phyloP scores from a whole-genome alignment of 2,888 invertebrate species.

The Julus scanicus region DNA sequence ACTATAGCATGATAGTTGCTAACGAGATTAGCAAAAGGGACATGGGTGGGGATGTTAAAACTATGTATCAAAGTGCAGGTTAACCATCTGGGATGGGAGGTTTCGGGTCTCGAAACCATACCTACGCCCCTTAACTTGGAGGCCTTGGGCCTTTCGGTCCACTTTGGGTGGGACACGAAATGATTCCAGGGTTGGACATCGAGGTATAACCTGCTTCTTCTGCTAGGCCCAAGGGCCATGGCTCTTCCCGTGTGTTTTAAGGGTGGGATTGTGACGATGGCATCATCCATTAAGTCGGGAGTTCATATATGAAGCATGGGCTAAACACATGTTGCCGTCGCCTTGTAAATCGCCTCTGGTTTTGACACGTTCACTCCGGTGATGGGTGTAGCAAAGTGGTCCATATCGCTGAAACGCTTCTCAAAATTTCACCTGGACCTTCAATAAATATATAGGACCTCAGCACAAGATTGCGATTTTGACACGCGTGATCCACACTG shows the following conservation, averaged over 20 bases:
- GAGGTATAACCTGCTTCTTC: neutral
- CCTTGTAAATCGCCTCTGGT: slow-evolving; percentile 21
- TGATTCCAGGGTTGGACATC: slow-evolving; percentile 8
- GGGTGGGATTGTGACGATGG: neutral
- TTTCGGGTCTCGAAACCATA: neutral
- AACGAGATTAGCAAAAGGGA: slow-evolving; percentile 38
- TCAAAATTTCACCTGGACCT: slow-evolving; percentile 31
- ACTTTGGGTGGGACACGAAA: slow-evolving; percentile 36
- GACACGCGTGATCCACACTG: neutral
- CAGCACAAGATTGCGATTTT: neutral
- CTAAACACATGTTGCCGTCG: slow-evolving; percentile 23
- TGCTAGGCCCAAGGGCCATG: slow-evolving; percentile 9
- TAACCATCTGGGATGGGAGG: slow-evolving; percentile 47
- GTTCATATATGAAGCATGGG: slow-evolving; percentile 21
- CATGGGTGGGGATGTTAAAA: neutral
- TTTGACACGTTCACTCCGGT: neutral
- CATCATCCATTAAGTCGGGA: slow-evolving; percentile 7
- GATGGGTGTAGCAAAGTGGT: slow-evolving; percentile 20
- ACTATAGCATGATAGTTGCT: slow-evolving; percentile 39
- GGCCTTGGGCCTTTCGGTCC: slow-evolving; percentile 15
- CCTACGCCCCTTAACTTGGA: slow-evolving; percentile 32
- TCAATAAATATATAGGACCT: slow-evolving; percentile 17
- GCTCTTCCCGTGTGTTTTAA: neutral
- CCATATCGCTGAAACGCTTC: neutral
- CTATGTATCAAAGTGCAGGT: neutral